Conservation (phyloP, 2,113 vertebrate genomes). For the Verasper variegatus region DNA sequence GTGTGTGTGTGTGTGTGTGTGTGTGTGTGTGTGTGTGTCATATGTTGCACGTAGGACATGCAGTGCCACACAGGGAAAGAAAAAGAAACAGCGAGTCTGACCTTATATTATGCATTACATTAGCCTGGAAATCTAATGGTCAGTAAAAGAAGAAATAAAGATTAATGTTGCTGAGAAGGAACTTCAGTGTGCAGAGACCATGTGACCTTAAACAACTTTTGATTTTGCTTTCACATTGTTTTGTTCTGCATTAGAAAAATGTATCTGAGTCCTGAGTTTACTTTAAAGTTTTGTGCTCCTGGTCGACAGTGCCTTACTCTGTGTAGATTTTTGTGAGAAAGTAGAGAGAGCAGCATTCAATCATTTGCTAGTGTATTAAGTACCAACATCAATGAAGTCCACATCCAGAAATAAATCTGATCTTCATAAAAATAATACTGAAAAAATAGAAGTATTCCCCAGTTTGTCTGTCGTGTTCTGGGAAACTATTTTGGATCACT, state of each 20-base stretch:
- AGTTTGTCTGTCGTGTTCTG: not conserved
- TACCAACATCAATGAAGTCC: no score
- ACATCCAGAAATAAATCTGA: no score
- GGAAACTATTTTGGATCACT: no score
- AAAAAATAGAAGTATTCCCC: no score
- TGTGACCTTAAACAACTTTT: not conserved
- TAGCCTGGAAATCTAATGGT: not conserved
- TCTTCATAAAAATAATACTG: no score
- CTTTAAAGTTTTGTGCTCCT: not conserved
- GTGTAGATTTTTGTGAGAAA: no score
- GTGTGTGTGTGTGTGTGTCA: not conserved
- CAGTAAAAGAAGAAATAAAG: constrained; percentile 17
- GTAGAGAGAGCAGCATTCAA: no score
- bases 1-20: not conserved
- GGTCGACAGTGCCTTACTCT: not conserved
- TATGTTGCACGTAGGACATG: constrained; percentile 1
- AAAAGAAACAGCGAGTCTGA: not conserved
- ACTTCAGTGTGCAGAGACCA: not conserved
- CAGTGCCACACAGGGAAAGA: not conserved
- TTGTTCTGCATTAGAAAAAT: not conserved
- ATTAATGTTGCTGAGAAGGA: not conserved
- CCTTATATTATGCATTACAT: not conserved
- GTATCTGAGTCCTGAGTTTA: not conserved
- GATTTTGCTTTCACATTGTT: not conserved
- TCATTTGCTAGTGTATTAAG: no score